These are phyloP conservation scores for Sericinus montela DNA, from an alignment of 2,888 invertebrate species.

Conservation along the genomic window DNA sequence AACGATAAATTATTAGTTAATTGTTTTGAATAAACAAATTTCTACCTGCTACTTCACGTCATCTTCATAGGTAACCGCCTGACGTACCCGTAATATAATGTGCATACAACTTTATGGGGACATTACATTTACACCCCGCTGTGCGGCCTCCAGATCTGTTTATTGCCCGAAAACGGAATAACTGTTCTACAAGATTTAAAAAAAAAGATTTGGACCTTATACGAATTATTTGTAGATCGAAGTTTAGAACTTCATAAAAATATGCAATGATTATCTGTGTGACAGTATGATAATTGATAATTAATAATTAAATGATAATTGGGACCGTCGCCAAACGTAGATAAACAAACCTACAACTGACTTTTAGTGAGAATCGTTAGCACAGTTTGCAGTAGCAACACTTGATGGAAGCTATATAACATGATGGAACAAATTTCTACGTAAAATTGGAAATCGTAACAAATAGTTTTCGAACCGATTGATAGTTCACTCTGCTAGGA, in stretches of 20 bases:
- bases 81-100: conserved; percentile 14
- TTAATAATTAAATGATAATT: too few relatives aligned
- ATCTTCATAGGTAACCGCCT: conserved; percentile 6
- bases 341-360: too few relatives aligned
- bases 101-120: conserved; percentile 15
- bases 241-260: conserved; percentile 6
- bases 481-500: too few relatives aligned
- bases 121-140: conserved; percentile 11
- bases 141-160: conserved; percentile 6
- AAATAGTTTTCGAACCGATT: too few relatives aligned
- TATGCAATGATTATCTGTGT: not conserved
- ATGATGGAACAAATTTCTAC: too few relatives aligned
- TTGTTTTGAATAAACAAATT: conserved; percentile 5
- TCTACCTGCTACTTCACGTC: conserved; percentile 13
- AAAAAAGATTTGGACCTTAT: conserved; percentile 1
- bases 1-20: conserved; percentile 6
- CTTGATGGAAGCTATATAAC: too few relatives aligned
- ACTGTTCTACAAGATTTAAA: conserved; percentile 4
- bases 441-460: too few relatives aligned
- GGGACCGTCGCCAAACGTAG: too few relatives aligned
- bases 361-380: too few relatives aligned
- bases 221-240: not conserved
- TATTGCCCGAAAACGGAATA: conserved; percentile 6
- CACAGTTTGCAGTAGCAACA: too few relatives aligned
- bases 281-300: too few relatives aligned